A percentile compares a stretch with the other conserved stretches of the same genome.
Conservation (phyloP, 2,888 invertebrate species). For the Ferrisia virgata region DNA sequence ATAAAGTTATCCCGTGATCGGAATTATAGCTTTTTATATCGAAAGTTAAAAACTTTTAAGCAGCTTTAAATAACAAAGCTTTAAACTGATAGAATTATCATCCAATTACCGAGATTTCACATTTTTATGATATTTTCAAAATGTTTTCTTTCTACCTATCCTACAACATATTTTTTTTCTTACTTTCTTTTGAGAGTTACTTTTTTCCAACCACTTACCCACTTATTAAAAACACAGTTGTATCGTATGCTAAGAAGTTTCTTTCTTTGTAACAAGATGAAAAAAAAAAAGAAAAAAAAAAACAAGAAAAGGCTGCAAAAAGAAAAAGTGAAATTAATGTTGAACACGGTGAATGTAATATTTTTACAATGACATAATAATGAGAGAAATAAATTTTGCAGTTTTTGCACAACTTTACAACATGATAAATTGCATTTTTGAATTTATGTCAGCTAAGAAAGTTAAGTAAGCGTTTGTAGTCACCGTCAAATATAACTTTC, state of each 20-base stretch:
- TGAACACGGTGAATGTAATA: conserved; percentile 7
- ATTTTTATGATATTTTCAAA: conserved; percentile 1
- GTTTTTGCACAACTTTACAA: conserved; percentile 20
- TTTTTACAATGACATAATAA: conserved; percentile 30
- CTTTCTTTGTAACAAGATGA: background rate
- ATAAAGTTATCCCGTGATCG: conserved; percentile 38
- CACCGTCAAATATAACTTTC: conserved; percentile 12
- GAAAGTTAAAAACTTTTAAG: conserved; percentile 40
- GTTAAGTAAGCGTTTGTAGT: conserved; percentile 26
- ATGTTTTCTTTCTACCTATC: background rate
- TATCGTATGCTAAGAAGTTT: background rate
- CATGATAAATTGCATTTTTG: conserved; percentile 26
- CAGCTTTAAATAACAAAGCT: conserved; percentile 35
- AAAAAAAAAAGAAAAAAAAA: background rate
- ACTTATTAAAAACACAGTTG: background rate
- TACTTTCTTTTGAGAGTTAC: background rate
- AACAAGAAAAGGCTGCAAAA: background rate
- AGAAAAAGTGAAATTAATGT: background rate
- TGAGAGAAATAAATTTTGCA: conserved; percentile 23
- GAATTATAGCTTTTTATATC: conserved; percentile 42
- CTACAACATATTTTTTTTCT: background rate
- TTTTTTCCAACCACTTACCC: background rate
- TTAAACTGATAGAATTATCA: conserved; percentile 28
- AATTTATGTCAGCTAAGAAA: conserved; percentile 22
- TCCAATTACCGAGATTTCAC: conserved; percentile 19